phyloP scores from a whole-genome alignment of 2,888 invertebrate species.

The Erebia aethiops region DNA sequence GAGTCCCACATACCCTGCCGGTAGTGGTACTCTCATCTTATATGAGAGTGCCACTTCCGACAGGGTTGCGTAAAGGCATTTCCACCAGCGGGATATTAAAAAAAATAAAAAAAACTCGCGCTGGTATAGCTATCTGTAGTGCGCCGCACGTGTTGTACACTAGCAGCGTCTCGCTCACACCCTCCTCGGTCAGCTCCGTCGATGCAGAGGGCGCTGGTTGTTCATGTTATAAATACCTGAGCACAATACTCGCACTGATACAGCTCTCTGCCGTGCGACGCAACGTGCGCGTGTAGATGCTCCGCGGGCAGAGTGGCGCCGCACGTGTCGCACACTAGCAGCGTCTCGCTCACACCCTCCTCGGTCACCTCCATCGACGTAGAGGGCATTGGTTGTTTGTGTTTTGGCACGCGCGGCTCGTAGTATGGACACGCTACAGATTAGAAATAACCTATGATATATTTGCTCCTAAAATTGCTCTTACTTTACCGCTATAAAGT shows the following conservation, averaged over 20 bases:
- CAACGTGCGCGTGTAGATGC: conserved; percentile 60
- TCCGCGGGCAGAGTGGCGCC: conserved; percentile 59
- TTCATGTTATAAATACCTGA: conserved; percentile 47
- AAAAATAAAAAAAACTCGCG: conserved; percentile 64
- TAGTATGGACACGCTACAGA: conserved; percentile 72
- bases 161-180: conserved; percentile 48
- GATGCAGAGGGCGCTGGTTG: not conserved
- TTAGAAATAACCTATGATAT: not conserved
- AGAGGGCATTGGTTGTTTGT: conserved; percentile 41
- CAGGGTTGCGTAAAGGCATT: too few relatives aligned
- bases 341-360: conserved; percentile 43
- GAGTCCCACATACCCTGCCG: too few relatives aligned
- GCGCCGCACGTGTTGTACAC: conserved; percentile 73
- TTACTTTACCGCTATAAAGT: too few relatives aligned
- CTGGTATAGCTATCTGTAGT: conserved; percentile 55
- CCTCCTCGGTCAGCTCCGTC: conserved; percentile 11
- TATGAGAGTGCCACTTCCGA: too few relatives aligned
- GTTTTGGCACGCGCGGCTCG: conserved; percentile 69
- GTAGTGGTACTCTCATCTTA: too few relatives aligned
- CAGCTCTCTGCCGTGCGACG: conserved; percentile 57
- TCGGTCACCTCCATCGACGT: conserved; percentile 7
- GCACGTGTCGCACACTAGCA: conserved; percentile 69
- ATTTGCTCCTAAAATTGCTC: too few relatives aligned
- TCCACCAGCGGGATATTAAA: too few relatives aligned
- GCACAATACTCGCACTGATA: conserved; percentile 69